phyloP scores from a whole-genome alignment of 2,113 vertebrate species.

The Gnathonemus echidnorhynchus region DNA sequence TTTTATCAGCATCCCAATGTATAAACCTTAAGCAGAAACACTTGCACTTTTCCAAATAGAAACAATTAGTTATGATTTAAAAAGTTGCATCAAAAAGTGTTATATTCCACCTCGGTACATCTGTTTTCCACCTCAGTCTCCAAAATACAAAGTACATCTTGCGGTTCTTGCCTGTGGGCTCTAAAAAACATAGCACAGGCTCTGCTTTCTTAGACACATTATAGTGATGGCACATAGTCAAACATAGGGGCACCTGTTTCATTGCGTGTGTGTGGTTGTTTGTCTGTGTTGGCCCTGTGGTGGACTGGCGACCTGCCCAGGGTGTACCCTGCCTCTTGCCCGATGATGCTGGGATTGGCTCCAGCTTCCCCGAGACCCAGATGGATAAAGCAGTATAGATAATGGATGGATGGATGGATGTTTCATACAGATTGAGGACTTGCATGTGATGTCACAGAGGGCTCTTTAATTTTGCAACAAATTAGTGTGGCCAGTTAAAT shows the following conservation, averaged over 20 bases:
- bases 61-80: background rate
- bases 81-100: background rate
- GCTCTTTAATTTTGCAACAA: background rate
- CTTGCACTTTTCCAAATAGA: background rate
- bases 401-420: too few relatives aligned
- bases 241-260: background rate
- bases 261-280: too few relatives aligned
- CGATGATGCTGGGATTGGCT: too few relatives aligned
- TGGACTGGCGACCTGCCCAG: too few relatives aligned
- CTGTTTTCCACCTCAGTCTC: background rate
- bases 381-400: too few relatives aligned
- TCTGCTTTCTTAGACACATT: background rate
- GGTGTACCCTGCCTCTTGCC: too few relatives aligned
- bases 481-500: background rate
- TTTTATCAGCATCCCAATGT: background rate
- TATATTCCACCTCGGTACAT: background rate
- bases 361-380: too few relatives aligned
- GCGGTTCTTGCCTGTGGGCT: background rate
- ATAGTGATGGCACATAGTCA: background rate
- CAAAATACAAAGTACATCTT: background rate
- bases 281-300: too few relatives aligned
- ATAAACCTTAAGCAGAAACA: background rate
- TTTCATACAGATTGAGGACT: background rate
- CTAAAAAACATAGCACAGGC: background rate
- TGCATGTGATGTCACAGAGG: background rate